Base-by-base conservation (phyloP, 2,113 vertebrate genomes). In the Mesembrinibis cayennensis region DNA sequence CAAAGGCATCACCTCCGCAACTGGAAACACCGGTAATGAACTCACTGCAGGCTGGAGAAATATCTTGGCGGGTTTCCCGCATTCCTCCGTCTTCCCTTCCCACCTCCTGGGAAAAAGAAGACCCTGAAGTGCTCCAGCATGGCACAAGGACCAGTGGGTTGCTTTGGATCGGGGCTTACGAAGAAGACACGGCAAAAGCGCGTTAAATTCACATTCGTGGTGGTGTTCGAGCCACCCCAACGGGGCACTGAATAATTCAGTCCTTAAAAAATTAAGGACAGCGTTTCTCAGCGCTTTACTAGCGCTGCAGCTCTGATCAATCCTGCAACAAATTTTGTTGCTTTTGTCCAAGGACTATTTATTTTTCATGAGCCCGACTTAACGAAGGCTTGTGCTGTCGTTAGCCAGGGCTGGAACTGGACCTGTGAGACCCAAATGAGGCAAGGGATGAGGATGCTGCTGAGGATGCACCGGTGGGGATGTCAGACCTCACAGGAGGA, bases 161-260 rank as follows among this genome's bases (percentile, higher is more conserved):
- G 62, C 34, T 77, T 20, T 15, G 45, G 47, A 32, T 32, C 17
- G 4, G 29, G 25, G 27, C 13, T 86, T 8, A 3, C 0, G 1
- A 27, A 53, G 40, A 25, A 32, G 47, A 19, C 6, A 6, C 66
- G 16, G 21, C 21, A 9, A 6, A 63, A 77, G 10, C 0, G 7
- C 0, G 0, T 20, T 36, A 16, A 16, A 25, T 18, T 17, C 66
- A 4, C 29, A 1, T 15, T 13, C 9, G 11, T n/a, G 70, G 47
- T 11, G 13, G 42, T 13, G 59, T 25, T 82, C 1, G 8, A 63
- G 82, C 25, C 90, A 52, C 53, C 82, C 72, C 77, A 42, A 23
- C 0, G 8, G 77, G 45, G 11, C 47, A 8, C 82, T 87, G 71
- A 95, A 90, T 90, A 73, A 93, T 90, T 87, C 59, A 95, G 77